Evolutionary conservation across 2,113 vertebrate genomes (phyloP), one percentile per base, ranked within the genome.

Genomic region (Daboia siamensis): DNA sequence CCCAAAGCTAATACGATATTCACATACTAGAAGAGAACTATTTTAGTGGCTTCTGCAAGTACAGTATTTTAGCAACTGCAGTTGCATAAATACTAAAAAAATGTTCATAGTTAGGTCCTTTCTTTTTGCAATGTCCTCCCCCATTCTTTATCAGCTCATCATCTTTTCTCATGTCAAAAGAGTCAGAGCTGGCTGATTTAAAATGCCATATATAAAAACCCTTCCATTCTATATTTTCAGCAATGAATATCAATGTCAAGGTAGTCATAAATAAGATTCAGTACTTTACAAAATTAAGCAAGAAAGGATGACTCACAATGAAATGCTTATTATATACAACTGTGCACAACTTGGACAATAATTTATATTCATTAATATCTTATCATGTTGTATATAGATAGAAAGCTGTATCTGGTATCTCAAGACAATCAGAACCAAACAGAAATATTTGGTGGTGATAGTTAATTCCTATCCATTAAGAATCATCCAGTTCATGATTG

Each of bases 201-300:
- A 48, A 93, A 74, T 44, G 87, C 20, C 59, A 80, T 33, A 74
- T 10, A 86, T 80, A 89, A 85, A 88, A 88, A 86, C 55, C 52
- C 29, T 59, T 86, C 52, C 46, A 54, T 29, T 39, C 55, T 44
- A 24, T 15, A 56, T 80, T 61, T 26, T 90, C 55, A 59, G 54
- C 85, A 80, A 85, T 86, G 69, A 92, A 92, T 86, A 86, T 61
- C 29, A 90, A 21, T 80, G 56, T 21, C 61, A 80, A 74, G 54
- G n/a, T 56, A 48, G 8, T 57, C n/a, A 48, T 87, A 1, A 74
- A 87, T 69, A 56, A 21, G 17, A 90, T 57, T 90, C 29, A 87
- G 39, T 33, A 54, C 7, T 90, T 51, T 90, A 48, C 64, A 54
- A 59, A 86, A 86, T 86, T 90, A 64, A 90, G 57, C 24, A 51